These are phyloP conservation scores for Dyspetes luteomarginatus DNA, from an alignment of 2,888 invertebrate genomes.

Conservation along the genomic window DNA sequence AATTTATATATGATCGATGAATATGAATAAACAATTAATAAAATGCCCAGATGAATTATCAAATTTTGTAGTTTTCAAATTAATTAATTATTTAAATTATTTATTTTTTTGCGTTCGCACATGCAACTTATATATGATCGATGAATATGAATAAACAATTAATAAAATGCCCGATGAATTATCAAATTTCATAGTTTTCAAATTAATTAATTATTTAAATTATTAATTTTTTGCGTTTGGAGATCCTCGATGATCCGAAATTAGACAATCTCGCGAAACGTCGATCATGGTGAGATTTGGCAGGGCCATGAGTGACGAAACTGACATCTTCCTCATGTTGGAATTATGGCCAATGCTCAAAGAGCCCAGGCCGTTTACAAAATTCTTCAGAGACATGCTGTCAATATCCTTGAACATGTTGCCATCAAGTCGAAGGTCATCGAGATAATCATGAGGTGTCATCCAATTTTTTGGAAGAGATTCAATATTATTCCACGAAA, in stretches of 20 bases:
- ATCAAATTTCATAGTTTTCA: too few species aligned
- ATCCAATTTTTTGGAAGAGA: neutral
- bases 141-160: too few species aligned
- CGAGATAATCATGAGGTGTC: neutral
- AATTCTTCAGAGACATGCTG: neutral
- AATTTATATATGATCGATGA: too few species aligned
- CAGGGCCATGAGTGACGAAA: neutral
- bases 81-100: too few species aligned
- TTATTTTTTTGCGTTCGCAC: neutral
- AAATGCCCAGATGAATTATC: too few species aligned
- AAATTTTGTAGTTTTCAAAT: too few species aligned
- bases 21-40: neutral
- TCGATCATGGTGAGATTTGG: neutral
- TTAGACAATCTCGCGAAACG: constrained; percentile 4
- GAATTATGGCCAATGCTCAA: neutral
- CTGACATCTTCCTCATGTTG: neutral
- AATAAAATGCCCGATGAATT: too few species aligned
- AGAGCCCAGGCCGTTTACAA: neutral
- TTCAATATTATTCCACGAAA: neutral
- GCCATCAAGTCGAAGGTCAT: neutral
- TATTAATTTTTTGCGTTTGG: too few species aligned
- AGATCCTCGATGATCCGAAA: too few species aligned
- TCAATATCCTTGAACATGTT: constrained; percentile 3
- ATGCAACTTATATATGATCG: too few species aligned
- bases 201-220: too few species aligned